phyloP scores from a whole-genome alignment of 2,797 vertebrate species.

The Sebastes taczanowskii region DNA sequence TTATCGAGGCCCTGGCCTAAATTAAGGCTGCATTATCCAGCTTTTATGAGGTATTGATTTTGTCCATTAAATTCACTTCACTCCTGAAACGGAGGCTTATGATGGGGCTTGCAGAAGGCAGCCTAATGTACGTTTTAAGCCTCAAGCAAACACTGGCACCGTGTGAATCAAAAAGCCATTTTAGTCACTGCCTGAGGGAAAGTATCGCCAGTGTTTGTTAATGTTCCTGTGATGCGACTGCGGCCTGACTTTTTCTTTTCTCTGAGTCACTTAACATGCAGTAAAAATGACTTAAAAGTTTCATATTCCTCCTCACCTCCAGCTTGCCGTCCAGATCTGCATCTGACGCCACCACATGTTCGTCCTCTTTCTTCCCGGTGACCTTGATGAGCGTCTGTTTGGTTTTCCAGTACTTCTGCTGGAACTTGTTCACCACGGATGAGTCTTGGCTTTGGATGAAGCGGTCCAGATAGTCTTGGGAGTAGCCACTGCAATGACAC shows the following conservation, averaged over 20 bases:
- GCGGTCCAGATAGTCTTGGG: conserved; percentile 89
- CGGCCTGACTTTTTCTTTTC: not conserved
- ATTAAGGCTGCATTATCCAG: conserved; percentile 11
- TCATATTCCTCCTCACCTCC: conserved; percentile 83
- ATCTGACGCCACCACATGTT: conserved; percentile 95
- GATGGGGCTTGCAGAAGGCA: conserved; percentile 14
- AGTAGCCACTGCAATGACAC: conserved; percentile 80
- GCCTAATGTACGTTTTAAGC: conserved; percentile 31
- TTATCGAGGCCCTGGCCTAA: not conserved
- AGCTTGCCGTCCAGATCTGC: conserved; percentile 95
- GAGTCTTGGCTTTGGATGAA: conserved; percentile 91
- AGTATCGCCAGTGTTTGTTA: conserved; percentile 8
- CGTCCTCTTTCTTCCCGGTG: conserved; percentile 96
- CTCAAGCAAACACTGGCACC: conserved; percentile 1
- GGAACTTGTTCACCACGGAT: conserved; percentile 96
- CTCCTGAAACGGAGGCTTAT: not conserved
- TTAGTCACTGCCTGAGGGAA: conserved; percentile 27
- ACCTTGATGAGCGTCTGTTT: conserved; percentile 97
- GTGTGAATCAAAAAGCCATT: conserved; percentile 63
- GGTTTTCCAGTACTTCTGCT: conserved; percentile 97
- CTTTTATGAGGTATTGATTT: conserved; percentile 48
- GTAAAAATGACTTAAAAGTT: not conserved
- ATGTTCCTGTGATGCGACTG: conserved; percentile 14
- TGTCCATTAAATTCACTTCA: conserved; percentile 13
- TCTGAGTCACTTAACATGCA: not conserved